Base-by-base conservation (phyloP, 2,797 vertebrate genomes). In the Acanthornis magna region DNA sequence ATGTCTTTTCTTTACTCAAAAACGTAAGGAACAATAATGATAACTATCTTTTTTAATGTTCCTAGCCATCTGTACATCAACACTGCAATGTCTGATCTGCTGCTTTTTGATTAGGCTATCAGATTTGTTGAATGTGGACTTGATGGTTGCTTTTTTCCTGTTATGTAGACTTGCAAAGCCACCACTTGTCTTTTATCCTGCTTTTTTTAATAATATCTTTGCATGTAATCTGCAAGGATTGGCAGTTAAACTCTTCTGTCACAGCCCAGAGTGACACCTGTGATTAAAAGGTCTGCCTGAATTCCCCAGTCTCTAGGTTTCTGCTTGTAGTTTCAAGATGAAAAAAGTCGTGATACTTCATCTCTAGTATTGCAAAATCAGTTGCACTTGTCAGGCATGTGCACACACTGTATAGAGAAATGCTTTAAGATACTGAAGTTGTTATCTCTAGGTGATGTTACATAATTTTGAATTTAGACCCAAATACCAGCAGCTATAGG, bases 221-320 rank as follows among this genome's bases (percentile, higher is more conserved):
- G 54, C 53, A 32, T 76, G 62, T 94, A 78, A 73, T 91, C 72
- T 86, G 42, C 66, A 34, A 84, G 80, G 76, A 76, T 27, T 94
- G 90, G 47, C 86, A 94, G 53, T 88, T 82, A 85, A 92, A 20
- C 34, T 81, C 43, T 85, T 79, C 77, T 72, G 48, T 88, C 5
- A 2, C 63, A 80, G 70, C 48, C 72, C 45, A 45, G 63, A 72
- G 66, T 95, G 88, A 78, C 79, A 94, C 87, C 62, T 76, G 91
- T 88, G 89, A 88, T 96, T 91, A 92, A 96, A 93, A 93, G 82
- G 55, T 84, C 73, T 93, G 58, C 51, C 70, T 85, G 66, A 86
- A 66, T 85, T 86, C 34, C 38, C 21, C 47, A 25, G 34, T 78
- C 43, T 83, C 22, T 27, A 51, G 30, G 19, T 77, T 92, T 91